These are phyloP conservation scores for Benthosema pterotum DNA, from an alignment of 2,797 vertebrate species.

Conservation along the genomic window DNA sequence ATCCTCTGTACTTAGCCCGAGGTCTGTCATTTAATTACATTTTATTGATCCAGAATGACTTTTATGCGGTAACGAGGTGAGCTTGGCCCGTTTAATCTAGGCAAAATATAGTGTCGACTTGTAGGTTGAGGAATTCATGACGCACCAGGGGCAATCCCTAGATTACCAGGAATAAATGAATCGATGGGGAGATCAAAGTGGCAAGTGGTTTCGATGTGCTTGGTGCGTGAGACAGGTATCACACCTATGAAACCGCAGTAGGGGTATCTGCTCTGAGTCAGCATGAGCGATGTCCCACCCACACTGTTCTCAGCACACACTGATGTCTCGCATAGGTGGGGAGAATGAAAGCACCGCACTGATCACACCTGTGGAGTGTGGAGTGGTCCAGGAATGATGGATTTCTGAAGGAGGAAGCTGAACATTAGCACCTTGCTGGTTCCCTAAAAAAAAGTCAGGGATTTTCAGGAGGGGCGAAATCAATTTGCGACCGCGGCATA, in stretches of 20 bases:
- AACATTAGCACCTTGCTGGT: too few relatives aligned
- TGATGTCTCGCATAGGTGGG: conserved; percentile 44
- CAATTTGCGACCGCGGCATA: too few relatives aligned
- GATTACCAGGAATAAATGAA: conserved; percentile 54
- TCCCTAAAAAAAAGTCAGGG: too few relatives aligned
- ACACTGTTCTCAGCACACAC: conserved; percentile 22
- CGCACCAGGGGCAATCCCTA: conserved; percentile 39
- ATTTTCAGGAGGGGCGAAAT: too few relatives aligned
- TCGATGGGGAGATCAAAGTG: conserved; percentile 53
- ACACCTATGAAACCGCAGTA: conserved; percentile 23
- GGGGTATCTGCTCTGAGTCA: conserved; percentile 54
- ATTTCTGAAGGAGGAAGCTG: too few relatives aligned
- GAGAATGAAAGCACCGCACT: conserved; percentile 5
- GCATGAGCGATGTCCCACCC: conserved; percentile 47
- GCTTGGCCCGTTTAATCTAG: conserved; percentile 46
- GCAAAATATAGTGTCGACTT: conserved; percentile 39
- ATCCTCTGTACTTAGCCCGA: conserved; percentile 25
- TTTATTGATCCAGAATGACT: conserved; percentile 39
- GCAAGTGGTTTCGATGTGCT: conserved; percentile 47
- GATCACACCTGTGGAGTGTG: conserved; percentile 42
- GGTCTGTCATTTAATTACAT: conserved; percentile 16
- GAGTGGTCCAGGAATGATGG: not conserved
- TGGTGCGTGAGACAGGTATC: conserved; percentile 35
- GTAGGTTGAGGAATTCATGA: conserved; percentile 25
- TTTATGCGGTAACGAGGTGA: conserved; percentile 31